phyloP scores from a whole-genome alignment of 1,140 invertebrate species.

The Paramacrobiotus metropolitanus region DNA sequence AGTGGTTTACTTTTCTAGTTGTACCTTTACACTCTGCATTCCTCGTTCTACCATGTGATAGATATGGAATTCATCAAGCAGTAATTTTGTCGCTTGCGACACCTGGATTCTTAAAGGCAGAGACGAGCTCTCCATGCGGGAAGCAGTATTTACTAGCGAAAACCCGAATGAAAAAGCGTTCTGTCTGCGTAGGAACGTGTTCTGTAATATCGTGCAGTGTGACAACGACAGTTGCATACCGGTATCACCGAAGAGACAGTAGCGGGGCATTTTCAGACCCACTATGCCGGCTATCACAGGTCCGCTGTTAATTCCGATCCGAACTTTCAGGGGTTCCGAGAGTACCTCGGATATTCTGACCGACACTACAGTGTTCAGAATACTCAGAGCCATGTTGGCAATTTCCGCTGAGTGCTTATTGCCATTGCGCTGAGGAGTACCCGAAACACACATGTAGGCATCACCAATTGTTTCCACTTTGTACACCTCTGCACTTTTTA shows the following conservation, averaged over 20 bases:
- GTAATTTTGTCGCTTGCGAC: slow-evolving; percentile 1
- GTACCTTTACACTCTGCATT: too few species aligned
- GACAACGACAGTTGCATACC: not conserved
- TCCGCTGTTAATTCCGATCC: slow-evolving; percentile 4
- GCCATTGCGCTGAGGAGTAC: not conserved
- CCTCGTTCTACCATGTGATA: not conserved
- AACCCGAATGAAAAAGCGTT: not conserved
- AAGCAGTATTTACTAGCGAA: not conserved
- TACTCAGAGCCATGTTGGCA: slow-evolving; percentile 7
- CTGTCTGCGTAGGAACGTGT: too few species aligned
- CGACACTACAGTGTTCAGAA: not conserved
- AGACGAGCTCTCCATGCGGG: not conserved
- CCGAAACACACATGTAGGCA: slow-evolving; percentile 8
- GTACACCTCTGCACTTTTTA: slow-evolving; percentile 5
- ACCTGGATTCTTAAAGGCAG: slow-evolving; percentile 4
- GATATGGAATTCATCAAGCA: not conserved
- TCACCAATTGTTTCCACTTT: slow-evolving; percentile 10
- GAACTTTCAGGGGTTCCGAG: not conserved
- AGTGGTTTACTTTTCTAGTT: too few species aligned
- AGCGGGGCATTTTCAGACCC: slow-evolving; percentile 15
- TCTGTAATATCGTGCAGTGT: not conserved
- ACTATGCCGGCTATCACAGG: slow-evolving; percentile 15
- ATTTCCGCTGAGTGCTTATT: slow-evolving; percentile 3
- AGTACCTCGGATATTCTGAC: not conserved
- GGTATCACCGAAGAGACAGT: slow-evolving; percentile 14